These are phyloP conservation scores for Dascillus cervinus DNA, from an alignment of 2,888 invertebrate species.

Conservation along the genomic window DNA sequence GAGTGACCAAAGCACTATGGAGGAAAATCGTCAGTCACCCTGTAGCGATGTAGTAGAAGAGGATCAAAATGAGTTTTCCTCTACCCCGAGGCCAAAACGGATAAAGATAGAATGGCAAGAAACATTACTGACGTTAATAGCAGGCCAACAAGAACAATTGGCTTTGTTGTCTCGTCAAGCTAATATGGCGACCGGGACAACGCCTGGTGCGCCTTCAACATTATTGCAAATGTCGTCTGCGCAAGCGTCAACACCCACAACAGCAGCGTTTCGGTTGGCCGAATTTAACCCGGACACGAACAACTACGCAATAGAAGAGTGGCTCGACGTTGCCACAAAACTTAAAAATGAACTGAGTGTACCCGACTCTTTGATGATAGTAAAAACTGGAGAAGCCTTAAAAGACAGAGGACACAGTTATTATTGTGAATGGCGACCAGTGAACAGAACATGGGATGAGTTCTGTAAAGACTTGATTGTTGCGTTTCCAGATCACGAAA, in stretches of 20 bases:
- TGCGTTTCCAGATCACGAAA: too few species aligned
- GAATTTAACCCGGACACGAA: neutral
- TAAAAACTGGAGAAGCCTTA: conserved; percentile 18
- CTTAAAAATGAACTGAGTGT: conserved; percentile 17
- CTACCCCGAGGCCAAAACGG: too few species aligned
- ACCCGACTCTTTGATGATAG: conserved; percentile 16
- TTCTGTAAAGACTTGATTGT: conserved; percentile 17
- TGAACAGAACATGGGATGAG: conserved; percentile 15
- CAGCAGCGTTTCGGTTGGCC: neutral
- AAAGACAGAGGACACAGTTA: conserved; percentile 16
- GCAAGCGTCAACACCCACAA: neutral
- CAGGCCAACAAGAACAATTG: conserved; percentile 1
- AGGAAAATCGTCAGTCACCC: too few species aligned
- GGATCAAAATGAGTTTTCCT: too few species aligned
- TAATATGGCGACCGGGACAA: conserved; percentile 1
- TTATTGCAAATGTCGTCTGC: neutral
- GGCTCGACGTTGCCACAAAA: conserved; percentile 16
- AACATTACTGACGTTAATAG: neutral
- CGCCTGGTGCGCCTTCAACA: neutral
- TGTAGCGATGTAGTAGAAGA: too few species aligned
- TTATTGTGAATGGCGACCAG: conserved; percentile 17
- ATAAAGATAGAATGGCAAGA: conserved; percentile 1
- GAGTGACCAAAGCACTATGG: too few species aligned
- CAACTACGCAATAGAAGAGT: conserved; percentile 12
- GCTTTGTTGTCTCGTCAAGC: neutral